These are phyloP conservation scores for Montipora foliosa DNA, from an alignment of 64 coral and sea anemone species.

Conservation along the genomic window DNA sequence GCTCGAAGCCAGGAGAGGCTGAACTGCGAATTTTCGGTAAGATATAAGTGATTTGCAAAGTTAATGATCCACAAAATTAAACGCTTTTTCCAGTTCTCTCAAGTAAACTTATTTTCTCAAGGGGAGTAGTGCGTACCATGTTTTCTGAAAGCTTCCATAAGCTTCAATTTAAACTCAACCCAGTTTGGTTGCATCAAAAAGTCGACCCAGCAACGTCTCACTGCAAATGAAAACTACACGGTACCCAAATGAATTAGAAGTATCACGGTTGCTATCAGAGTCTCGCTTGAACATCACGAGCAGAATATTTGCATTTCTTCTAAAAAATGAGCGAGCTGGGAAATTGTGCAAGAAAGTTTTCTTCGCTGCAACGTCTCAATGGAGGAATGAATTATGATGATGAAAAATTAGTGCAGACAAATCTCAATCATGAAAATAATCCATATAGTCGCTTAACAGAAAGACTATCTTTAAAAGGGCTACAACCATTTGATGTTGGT, in stretches of 20 bases:
- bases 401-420: conserved; percentile 57
- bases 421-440: conserved; percentile 60
- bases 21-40: not conserved
- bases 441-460: conserved; percentile 56
- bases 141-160: too few relatives aligned
- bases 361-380: not conserved
- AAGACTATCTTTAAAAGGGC: conserved; percentile 51
- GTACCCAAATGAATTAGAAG: conserved; percentile 53
- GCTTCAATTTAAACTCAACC: too few relatives aligned
- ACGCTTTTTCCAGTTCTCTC: not conserved
- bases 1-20: not conserved
- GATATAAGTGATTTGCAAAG: not conserved
- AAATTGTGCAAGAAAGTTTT: conserved; percentile 62
- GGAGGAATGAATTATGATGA: conserved; percentile 46
- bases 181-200: too few relatives aligned
- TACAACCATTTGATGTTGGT: conserved; percentile 61
- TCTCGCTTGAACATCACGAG: not conserved
- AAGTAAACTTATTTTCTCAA: too few relatives aligned
- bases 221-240: conserved; percentile 59
- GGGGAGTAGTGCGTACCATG: too few relatives aligned
- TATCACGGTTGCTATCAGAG: conserved; percentile 27
- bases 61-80: not conserved
- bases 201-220: conserved; percentile 22
- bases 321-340: conserved; percentile 32
- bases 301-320: conserved; percentile 21